Evolutionary conservation across 2,113 vertebrate species (phyloP).

Genomic region (Epinephelus fuscoguttatus): DNA sequence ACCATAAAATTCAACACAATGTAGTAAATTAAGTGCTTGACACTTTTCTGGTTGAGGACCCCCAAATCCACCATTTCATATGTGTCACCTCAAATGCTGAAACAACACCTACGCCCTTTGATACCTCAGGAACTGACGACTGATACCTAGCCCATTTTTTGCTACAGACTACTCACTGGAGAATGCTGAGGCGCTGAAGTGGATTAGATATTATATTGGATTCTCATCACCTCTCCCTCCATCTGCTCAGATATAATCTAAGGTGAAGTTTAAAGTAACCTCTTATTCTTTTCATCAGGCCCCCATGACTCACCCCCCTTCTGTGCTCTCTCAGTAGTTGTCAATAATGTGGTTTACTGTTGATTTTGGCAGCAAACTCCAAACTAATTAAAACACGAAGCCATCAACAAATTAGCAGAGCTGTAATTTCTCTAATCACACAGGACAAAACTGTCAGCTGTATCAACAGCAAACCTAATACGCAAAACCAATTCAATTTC

Average conservation of each 20-base stretch:
- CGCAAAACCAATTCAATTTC: constrained; percentile 11
- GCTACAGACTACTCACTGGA: background rate
- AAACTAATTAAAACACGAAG: constrained; percentile 4
- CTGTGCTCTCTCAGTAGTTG: background rate
- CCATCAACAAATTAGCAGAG: constrained; percentile 11
- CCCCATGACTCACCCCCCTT: background rate
- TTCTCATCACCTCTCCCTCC: background rate
- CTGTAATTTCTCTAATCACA: background rate
- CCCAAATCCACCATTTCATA: too few relatives aligned
- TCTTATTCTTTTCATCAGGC: background rate
- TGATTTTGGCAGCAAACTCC: background rate
- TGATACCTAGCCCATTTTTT: background rate
- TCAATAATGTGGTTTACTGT: background rate
- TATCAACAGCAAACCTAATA: background rate
- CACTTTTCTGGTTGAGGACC: too few relatives aligned
- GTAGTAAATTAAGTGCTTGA: too few relatives aligned
- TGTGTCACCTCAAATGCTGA: too few relatives aligned
- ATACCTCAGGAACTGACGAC: too few relatives aligned
- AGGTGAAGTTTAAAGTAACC: background rate
- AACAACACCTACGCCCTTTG: too few relatives aligned
- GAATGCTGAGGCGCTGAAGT: background rate
- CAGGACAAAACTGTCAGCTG: background rate
- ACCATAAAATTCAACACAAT: too few relatives aligned
- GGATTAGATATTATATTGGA: background rate
- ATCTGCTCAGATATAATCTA: background rate